Percentiles rank a stretch among this genome's conserved stretches.
These are phyloP conservation scores for Aphrocallistes beatrix DNA, from an alignment of 37 sponge, comb jelly and placozoan species.

Conservation along the genomic window DNA sequence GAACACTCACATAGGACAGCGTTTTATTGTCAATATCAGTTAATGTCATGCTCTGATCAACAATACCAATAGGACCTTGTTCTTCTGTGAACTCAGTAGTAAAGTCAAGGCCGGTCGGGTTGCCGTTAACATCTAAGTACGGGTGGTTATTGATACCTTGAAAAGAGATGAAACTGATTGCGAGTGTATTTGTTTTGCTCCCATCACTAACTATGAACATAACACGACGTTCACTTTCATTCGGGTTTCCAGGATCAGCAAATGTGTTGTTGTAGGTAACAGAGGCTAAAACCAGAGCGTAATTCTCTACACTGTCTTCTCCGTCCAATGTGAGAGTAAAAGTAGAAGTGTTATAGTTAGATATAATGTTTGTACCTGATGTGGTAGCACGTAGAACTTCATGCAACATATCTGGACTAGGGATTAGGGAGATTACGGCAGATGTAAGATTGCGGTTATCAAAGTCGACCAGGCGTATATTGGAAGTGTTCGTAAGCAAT, in stretches of 20 bases:
- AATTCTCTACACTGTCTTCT: slow-evolving; percentile 36
- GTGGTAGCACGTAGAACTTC: slow-evolving; percentile 45
- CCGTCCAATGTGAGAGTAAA: slow-evolving; percentile 49
- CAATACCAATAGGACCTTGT: slow-evolving; percentile 42
- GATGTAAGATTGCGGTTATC: slow-evolving; percentile 49
- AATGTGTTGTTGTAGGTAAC: slow-evolving; percentile 63
- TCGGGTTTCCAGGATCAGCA: slow-evolving; percentile 59
- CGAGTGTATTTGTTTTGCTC: slow-evolving; percentile 28
- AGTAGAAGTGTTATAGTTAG: slow-evolving; percentile 27
- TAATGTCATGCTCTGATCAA: slow-evolving; percentile 26
- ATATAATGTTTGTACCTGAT: slow-evolving; percentile 33
- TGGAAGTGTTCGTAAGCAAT: slow-evolving; percentile 35
- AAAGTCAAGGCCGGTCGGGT: slow-evolving; percentile 23
- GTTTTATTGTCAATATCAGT: slow-evolving; percentile 65
- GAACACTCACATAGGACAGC: slow-evolving; percentile 37
- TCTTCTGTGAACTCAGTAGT: slow-evolving; percentile 47
- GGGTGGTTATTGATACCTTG: slow-evolving; percentile 59
- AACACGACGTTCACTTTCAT: slow-evolving; percentile 39
- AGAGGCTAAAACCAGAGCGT: slow-evolving; percentile 39
- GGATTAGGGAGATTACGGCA: slow-evolving; percentile 30
- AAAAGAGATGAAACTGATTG: slow-evolving; percentile 41
- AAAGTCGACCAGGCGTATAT: slow-evolving; percentile 44
- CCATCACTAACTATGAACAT: slow-evolving; percentile 61
- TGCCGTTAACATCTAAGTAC: slow-evolving; percentile 54
- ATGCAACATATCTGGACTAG: slow-evolving; percentile 52